Evolutionary conservation across 2,797 vertebrate genomes (phyloP).

Genomic region (Periparus ater): DNA sequence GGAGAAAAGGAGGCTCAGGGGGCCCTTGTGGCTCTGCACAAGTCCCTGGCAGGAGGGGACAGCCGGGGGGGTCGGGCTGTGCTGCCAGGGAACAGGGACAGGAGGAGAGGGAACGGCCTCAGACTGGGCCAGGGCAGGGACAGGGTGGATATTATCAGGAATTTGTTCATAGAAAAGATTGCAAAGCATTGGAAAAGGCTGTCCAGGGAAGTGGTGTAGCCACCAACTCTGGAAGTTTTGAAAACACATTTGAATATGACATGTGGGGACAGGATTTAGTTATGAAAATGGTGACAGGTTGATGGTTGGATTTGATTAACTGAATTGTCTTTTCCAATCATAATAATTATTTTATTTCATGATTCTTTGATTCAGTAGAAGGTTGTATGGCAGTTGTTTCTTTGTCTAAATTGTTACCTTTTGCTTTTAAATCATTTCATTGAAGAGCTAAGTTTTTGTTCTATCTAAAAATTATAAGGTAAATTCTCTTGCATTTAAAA

Average conservation of each 20-base stretch:
- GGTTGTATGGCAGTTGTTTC: neutral
- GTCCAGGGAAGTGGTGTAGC: neutral
- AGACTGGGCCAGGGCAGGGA: rapidly evolving
- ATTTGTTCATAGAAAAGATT: neutral
- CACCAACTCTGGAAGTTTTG: neutral
- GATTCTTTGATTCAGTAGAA: neutral
- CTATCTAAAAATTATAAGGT: neutral
- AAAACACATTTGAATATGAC: neutral
- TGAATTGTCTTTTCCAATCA: rapidly evolving
- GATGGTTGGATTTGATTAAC: neutral
- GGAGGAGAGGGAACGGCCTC: rapidly evolving
- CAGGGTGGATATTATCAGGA: rapidly evolving
- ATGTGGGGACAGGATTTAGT: too few species aligned
- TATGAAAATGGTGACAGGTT: neutral
- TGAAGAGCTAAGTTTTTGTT: neutral
- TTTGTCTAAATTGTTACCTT: neutral
- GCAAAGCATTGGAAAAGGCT: neutral
- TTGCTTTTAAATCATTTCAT: neutral
- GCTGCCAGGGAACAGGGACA: neutral
- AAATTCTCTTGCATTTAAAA: neutral
- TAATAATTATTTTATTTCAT: neutral
- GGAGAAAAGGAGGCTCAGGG: neutral
- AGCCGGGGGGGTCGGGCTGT: rapidly evolving
- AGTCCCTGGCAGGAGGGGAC: neutral
- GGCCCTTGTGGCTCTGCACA: neutral